These are phyloP conservation scores for Pluvianellus socialis DNA, from an alignment of 2,113 vertebrate species.

Conservation along the genomic window DNA sequence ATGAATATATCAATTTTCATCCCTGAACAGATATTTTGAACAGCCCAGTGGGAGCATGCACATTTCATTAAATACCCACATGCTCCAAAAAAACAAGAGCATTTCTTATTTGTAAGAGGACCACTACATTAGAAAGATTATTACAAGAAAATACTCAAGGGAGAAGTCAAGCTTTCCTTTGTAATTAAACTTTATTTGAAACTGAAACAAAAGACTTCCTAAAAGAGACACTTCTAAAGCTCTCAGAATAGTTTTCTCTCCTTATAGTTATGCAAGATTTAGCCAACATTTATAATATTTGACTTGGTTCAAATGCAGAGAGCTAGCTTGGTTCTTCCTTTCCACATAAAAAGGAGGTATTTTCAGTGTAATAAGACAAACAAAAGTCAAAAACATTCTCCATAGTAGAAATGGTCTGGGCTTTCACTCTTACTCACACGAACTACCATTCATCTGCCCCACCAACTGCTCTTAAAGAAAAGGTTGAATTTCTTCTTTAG, in stretches of 20 bases:
- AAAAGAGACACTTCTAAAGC: constrained; percentile 7
- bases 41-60: neutral
- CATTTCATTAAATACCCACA: constrained; percentile 21
- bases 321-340: neutral
- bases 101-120: constrained; percentile 28
- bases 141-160: constrained; percentile 18
- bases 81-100: constrained; percentile 11
- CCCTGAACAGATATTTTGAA: constrained; percentile 31
- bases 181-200: constrained; percentile 64
- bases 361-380: neutral
- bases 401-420: neutral
- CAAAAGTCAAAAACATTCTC: neutral
- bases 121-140: constrained; percentile 27
- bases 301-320: neutral
- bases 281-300: neutral
- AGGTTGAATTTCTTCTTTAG: neutral
- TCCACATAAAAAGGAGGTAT: neutral
- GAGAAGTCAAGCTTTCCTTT: constrained; percentile 36
- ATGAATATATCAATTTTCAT: constrained; percentile 41
- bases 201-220: constrained; percentile 35
- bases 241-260: neutral
- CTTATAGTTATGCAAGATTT: neutral
- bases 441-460: neutral
- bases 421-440: neutral
- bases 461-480: neutral